phyloP scores from a whole-genome alignment of 1,140 invertebrate genomes.

The Babylonia areolata region DNA sequence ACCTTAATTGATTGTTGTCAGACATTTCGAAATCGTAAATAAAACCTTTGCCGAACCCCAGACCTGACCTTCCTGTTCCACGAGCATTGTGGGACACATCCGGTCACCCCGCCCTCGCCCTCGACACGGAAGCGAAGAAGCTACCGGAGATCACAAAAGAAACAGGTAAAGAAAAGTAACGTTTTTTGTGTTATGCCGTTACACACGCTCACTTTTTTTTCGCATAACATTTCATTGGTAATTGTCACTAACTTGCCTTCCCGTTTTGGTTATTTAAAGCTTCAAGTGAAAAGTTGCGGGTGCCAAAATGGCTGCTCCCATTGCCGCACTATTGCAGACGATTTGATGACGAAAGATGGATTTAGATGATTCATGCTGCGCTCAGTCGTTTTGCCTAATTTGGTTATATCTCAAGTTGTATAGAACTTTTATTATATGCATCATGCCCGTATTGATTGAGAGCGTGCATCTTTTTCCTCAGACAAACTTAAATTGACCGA shows the following conservation, averaged over 20 bases:
- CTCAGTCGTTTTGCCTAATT: background rate
- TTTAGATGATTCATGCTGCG: constrained; percentile 14
- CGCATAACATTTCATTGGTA: background rate
- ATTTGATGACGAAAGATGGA: background rate
- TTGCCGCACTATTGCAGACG: constrained; percentile 17
- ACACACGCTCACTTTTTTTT: background rate
- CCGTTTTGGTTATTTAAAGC: background rate
- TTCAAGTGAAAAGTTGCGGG: background rate
- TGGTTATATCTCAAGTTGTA: background rate
- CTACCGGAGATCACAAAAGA: background rate
- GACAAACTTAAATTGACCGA: too few relatives aligned
- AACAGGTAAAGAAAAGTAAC: constrained; percentile 4
- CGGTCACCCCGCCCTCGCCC: constrained; percentile 44
- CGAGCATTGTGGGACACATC: constrained; percentile 35
- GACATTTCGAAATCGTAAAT: background rate
- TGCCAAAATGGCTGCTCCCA: constrained; percentile 28
- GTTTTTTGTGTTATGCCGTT: background rate
- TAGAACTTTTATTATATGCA: too few relatives aligned
- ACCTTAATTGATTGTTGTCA: too few relatives aligned
- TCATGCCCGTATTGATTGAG: too few relatives aligned
- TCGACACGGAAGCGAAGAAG: constrained; percentile 40
- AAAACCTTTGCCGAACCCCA: background rate
- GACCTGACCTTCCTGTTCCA: background rate
- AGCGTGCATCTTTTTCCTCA: too few relatives aligned
- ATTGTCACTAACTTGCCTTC: background rate